Conservation (phyloP, 1,140 invertebrate species). For the Drosophila sucinea region DNA sequence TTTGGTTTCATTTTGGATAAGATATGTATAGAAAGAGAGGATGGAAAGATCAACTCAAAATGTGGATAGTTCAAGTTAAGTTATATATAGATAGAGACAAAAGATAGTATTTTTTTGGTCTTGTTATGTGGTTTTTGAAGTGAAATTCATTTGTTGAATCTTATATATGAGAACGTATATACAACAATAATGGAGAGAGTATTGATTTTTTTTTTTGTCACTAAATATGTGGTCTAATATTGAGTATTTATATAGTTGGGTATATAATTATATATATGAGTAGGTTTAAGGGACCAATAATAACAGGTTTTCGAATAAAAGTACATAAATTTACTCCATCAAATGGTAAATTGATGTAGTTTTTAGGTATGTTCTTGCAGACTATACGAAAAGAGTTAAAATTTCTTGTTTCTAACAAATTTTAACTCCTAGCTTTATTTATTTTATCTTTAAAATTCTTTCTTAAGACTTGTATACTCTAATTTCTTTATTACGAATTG, state of each 20-base stretch:
- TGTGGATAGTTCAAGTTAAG: constrained; percentile 38
- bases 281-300: not conserved
- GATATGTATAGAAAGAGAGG: constrained; percentile 17
- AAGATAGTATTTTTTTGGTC: constrained; percentile 23
- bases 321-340: not conserved
- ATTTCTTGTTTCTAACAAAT: not conserved
- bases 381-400: not conserved
- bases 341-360: not conserved
- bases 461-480: too few relatives aligned
- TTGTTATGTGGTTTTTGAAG: constrained; percentile 34
- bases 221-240: constrained; percentile 43
- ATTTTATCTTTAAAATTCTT: too few relatives aligned
- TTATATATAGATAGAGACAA: constrained; percentile 35
- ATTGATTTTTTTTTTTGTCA: not conserved
- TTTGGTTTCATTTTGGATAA: constrained; percentile 55
- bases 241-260: constrained; percentile 45
- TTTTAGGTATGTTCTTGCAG: not conserved
- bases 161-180: constrained; percentile 63
- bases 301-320: not conserved
- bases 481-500: too few relatives aligned
- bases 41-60: constrained; percentile 53
- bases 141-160: constrained; percentile 51
- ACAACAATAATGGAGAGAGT: constrained; percentile 54
- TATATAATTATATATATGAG: constrained; percentile 17
- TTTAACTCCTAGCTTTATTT: too few relatives aligned